Evolutionary conservation across 2,797 vertebrate genomes (phyloP).

Genomic region (Channallabes apus): DNA sequence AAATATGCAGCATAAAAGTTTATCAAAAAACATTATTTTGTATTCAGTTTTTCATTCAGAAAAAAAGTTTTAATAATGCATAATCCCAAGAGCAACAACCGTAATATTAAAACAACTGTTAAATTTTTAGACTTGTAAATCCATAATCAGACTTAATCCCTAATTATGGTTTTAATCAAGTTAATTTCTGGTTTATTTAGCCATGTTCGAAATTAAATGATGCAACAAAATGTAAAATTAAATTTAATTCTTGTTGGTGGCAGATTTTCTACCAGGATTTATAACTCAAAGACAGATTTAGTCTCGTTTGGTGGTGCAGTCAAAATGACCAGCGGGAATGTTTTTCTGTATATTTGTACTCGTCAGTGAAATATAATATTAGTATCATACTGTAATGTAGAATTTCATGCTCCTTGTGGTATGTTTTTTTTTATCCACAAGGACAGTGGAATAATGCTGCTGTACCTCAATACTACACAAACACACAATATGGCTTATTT

Average conservation of each 20-base stretch:
- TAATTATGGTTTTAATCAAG: not conserved
- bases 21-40: not conserved
- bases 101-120: not conserved
- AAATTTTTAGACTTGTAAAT: not conserved
- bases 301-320: not conserved
- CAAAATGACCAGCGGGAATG: not conserved
- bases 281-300: not conserved
- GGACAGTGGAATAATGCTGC: not conserved
- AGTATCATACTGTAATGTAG: too few relatives aligned
- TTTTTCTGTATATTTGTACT: not conserved
- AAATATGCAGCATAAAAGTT: not conserved
- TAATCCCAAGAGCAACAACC: not conserved
- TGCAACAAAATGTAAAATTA: not conserved
- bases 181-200: not conserved
- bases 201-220: not conserved
- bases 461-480: not conserved
- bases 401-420: not conserved
- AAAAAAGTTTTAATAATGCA: not conserved
- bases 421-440: not conserved
- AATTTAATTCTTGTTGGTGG: not conserved
- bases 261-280: not conserved
- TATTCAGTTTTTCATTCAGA: not conserved
- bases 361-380: not conserved
- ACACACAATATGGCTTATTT: not conserved
- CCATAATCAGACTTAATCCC: not conserved